Base-by-base conservation (phyloP, 2,888 invertebrate species). In the Dasysyrphus albostriatus region DNA sequence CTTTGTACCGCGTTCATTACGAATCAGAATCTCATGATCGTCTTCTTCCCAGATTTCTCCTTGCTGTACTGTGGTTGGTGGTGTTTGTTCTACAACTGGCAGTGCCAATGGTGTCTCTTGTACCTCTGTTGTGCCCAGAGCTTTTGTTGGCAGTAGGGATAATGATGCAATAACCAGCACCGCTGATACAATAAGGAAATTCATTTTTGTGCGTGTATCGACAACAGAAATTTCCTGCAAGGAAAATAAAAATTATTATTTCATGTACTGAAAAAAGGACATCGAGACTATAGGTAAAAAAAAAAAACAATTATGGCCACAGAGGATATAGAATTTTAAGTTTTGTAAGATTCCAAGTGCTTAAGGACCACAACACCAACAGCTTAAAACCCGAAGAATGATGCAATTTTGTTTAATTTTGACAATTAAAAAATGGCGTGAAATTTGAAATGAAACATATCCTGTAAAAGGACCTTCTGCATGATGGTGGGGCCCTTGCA, bases 1-100 rank as follows among this genome's bases (percentile, higher is more conserved):
- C 93, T 96, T 96, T 92, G 96, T 95, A 84, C 96, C 97, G 87
- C 97, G 95, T 92, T 96, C 96, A 91, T 95, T 96, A 90, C 97
- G 95, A 90, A 96, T 95, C 89, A 96, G 95, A 80, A 96, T 95
- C 92, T 96, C 97, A 91, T 95, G 96, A 90, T 96, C 96, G 90
- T 95, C 95, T 91, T 96, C 96, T 91, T 96, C 96, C 95, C 95
- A 95, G 82, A 96, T 95, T 93, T 97, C 96, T 8, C 96, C 96
- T 89, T 92, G 92, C 61, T 90, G 88, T 49, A 65, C 73, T 82
- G 92, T 91, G 56, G 92, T 92, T 79, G 92, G 92, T 82, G 92
- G 92, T 89, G 92, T 92, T 83, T 91, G 90, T 89, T 92, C 92
- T 84, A 91, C 91, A 67, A 93, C 90, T 56, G 93, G 93, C 88